These are phyloP conservation scores for Pogonocherus hispidulus DNA, from an alignment of 2,888 invertebrate species.

Conservation along the genomic window DNA sequence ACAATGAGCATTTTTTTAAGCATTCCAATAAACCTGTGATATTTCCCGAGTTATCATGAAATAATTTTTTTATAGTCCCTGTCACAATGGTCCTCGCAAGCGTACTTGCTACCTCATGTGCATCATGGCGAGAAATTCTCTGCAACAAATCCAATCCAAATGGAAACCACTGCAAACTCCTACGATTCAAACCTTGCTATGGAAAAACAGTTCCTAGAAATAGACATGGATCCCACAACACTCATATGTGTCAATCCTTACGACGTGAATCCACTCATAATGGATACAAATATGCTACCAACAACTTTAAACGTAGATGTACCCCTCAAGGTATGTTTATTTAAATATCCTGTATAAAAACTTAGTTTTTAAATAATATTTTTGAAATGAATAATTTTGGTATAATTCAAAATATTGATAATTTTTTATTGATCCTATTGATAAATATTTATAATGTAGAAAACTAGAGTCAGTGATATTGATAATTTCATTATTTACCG, in stretches of 20 bases:
- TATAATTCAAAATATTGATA: too few species aligned
- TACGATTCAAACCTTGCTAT: conserved; percentile 27
- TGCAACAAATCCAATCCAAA: conserved; percentile 28
- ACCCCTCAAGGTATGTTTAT: conserved; percentile 38
- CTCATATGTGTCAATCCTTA: conserved; percentile 60
- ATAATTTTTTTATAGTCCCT: conserved; percentile 55
- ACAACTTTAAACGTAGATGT: conserved; percentile 31
- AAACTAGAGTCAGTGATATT: too few species aligned
- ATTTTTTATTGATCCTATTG: too few species aligned
- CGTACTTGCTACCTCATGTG: conserved; percentile 63
- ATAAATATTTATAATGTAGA: too few species aligned
- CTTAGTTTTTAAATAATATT: too few species aligned
- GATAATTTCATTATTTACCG: too few species aligned
- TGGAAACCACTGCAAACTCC: conserved; percentile 35
- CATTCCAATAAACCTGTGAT: neutral
- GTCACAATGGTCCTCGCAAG: conserved; percentile 61
- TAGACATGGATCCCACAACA: conserved; percentile 54
- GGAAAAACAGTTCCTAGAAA: conserved; percentile 46
- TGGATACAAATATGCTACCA: conserved; percentile 35
- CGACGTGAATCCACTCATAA: conserved; percentile 57
- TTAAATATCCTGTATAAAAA: too few species aligned
- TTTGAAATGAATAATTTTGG: too few species aligned
- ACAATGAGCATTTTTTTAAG: conserved; percentile 29
- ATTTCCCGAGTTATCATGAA: neutral
- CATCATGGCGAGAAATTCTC: conserved; percentile 69